These are phyloP conservation scores for Choloepus didactylus DNA, from an alignment of 2,797 vertebrate genomes.

Conservation along the genomic window DNA sequence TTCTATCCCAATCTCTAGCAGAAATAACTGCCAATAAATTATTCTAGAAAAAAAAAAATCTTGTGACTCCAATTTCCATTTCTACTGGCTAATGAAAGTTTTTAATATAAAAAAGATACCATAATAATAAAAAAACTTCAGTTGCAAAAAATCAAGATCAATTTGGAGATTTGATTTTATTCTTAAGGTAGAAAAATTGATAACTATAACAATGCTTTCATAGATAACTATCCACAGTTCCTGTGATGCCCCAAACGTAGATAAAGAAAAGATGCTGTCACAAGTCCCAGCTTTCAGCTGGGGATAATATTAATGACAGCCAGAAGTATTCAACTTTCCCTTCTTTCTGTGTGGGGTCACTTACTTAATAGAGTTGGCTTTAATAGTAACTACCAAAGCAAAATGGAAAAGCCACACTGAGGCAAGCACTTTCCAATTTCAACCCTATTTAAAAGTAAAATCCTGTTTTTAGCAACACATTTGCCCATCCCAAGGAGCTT, in stretches of 20 bases:
- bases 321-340: neutral
- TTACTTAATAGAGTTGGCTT: constrained; percentile 45
- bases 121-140: constrained; percentile 12
- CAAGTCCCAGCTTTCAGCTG: neutral
- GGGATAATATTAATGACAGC: neutral
- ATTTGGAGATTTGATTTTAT: constrained; percentile 68
- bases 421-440: constrained; percentile 33
- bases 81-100: constrained; percentile 47
- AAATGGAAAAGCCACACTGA: constrained; percentile 43
- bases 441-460: constrained; percentile 5
- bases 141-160: constrained; percentile 62
- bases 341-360: constrained; percentile 32
- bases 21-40: constrained; percentile 64
- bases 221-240: neutral
- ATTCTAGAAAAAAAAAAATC: neutral
- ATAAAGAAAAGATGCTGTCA: constrained; percentile 16
- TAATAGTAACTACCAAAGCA: constrained; percentile 39
- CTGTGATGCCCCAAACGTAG: neutral
- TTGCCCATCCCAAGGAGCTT: neutral
- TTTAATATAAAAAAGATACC: constrained; percentile 64
- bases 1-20: neutral
- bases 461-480: neutral
- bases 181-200: constrained; percentile 60
- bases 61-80: constrained; percentile 58
- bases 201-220: neutral